Evolutionary conservation across 1,140 invertebrate genomes (phyloP).

Genomic region (Drosophila sulfurigaster): DNA sequence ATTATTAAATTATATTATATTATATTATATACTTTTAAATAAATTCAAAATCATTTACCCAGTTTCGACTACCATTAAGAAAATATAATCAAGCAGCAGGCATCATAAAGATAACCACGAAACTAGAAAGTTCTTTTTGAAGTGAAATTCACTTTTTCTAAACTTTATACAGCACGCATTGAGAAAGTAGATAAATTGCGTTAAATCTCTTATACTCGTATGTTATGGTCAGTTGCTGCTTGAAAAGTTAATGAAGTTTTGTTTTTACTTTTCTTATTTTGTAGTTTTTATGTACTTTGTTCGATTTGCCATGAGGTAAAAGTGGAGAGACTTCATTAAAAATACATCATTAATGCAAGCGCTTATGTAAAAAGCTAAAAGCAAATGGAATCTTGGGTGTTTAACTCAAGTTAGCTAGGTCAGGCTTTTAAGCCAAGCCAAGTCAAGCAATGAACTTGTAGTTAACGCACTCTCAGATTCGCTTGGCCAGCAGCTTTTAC

Average conservation of each 20-base stretch:
- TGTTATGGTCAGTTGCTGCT: background rate
- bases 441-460: conserved; percentile 61
- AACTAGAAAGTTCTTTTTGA: conserved; percentile 10
- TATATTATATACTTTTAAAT: background rate
- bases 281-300: background rate
- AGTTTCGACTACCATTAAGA: background rate
- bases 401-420: conserved; percentile 58
- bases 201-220: conserved; percentile 1
- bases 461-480: background rate
- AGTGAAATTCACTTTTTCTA: conserved; percentile 12
- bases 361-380: conserved; percentile 27
- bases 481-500: conserved; percentile 23
- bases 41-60: background rate
- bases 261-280: background rate
- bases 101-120: background rate
- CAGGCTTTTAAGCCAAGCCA: conserved; percentile 45
- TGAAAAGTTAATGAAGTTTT: conserved; percentile 26
- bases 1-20: background rate
- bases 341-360: conserved; percentile 28
- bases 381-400: conserved; percentile 16
- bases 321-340: conserved; percentile 23
- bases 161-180: background rate
- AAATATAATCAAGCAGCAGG: background rate
- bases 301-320: conserved; percentile 17
- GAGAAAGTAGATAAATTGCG: conserved; percentile 21